Evolutionary conservation across 2,797 vertebrate genomes (phyloP).

Genomic region (Sylvilagus floridanus): DNA sequence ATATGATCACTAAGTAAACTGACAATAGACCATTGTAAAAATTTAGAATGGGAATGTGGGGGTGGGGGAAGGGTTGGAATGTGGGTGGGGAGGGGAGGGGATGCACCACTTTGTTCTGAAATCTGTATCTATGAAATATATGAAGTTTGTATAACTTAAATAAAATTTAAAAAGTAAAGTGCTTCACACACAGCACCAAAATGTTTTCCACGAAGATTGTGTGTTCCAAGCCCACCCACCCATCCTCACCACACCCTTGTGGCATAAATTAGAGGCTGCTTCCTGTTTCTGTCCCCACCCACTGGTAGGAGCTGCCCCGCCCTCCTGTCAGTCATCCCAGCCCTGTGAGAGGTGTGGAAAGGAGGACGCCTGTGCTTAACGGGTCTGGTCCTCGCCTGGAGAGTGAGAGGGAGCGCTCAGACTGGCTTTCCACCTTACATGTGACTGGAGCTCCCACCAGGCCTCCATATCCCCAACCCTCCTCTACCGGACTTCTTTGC

Average conservation of each 20-base stretch:
- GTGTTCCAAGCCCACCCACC: background rate
- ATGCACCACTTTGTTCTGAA: too few relatives aligned
- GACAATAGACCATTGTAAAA: too few relatives aligned
- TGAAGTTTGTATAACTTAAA: too few relatives aligned
- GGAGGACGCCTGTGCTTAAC: too few relatives aligned
- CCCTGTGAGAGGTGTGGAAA: background rate
- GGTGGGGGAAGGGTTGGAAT: too few relatives aligned
- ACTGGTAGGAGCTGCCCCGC: background rate
- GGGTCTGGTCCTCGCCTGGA: background rate
- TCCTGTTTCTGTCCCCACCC: background rate
- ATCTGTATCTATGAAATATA: too few relatives aligned
- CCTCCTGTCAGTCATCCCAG: background rate
- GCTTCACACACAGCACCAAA: background rate
- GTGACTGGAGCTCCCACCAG: background rate
- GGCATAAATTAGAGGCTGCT: background rate
- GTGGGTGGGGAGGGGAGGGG: too few relatives aligned
- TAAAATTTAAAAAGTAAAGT: too few relatives aligned
- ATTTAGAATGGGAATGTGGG: too few relatives aligned
- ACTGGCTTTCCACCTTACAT: background rate
- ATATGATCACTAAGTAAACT: too few relatives aligned
- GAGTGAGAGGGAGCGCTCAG: background rate
- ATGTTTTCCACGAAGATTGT: background rate
- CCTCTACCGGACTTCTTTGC: background rate
- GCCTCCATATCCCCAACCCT: background rate
- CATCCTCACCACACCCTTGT: background rate